phyloP scores from a whole-genome alignment of 2,797 vertebrate genomes.

The Phoxinus dragarum region DNA sequence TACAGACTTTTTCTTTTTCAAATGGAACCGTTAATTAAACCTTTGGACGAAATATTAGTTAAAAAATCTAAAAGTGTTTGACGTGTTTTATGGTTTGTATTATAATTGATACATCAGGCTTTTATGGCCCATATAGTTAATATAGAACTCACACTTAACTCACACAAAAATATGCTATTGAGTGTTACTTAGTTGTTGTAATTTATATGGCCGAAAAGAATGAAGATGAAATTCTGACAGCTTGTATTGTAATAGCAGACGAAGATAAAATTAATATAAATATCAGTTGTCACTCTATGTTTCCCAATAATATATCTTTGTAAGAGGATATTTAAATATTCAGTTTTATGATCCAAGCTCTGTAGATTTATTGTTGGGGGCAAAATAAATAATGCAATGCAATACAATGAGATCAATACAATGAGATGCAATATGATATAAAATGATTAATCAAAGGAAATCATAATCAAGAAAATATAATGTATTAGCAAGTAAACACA shows the following conservation, averaged over 20 bases:
- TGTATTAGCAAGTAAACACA: background rate
- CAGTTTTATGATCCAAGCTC: background rate
- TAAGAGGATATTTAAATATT: too few species aligned
- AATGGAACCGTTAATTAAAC: background rate
- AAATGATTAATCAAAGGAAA: background rate
- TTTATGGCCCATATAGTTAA: background rate
- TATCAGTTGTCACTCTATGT: background rate
- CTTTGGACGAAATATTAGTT: background rate
- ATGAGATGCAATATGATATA: too few species aligned
- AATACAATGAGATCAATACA: background rate
- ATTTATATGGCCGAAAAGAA: too few species aligned
- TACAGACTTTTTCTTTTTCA: background rate
- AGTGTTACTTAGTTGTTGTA: background rate
- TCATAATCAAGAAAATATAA: background rate
- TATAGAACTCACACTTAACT: background rate
- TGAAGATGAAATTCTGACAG: too few species aligned
- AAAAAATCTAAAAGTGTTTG: background rate
- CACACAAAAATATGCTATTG: background rate
- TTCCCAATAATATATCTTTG: too few species aligned
- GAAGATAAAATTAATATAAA: background rate
- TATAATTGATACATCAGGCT: background rate
- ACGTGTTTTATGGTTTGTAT: background rate
- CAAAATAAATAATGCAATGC: too few species aligned
- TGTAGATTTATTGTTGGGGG: background rate
- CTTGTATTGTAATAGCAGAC: too few species aligned